phyloP scores from a whole-genome alignment of 2,888 invertebrate species.

The Salticus scenicus region DNA sequence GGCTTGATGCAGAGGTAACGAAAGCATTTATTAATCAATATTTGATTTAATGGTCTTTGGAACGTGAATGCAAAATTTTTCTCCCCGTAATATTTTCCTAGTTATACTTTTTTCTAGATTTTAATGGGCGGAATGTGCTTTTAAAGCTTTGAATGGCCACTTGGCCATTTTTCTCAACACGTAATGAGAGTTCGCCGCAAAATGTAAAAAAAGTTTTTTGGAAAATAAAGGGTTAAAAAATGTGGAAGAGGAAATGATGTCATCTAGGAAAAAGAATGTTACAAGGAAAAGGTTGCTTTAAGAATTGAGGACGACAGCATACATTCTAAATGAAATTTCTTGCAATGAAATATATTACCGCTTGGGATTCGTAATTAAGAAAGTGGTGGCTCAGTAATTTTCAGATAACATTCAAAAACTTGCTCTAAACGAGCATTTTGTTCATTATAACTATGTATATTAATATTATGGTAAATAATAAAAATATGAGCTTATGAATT shows the following conservation, averaged over 20 bases:
- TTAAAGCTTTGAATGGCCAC: slow-evolving; percentile 12
- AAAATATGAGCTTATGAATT: not conserved
- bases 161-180: slow-evolving; percentile 19
- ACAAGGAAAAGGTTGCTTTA: not conserved
- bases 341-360: not conserved
- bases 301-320: slow-evolving; percentile 13
- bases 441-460: not conserved
- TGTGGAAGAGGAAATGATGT: slow-evolving; percentile 19
- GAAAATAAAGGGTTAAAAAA: slow-evolving; percentile 7
- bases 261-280: slow-evolving; percentile 7
- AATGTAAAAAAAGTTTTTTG: not conserved
- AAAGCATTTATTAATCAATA: slow-evolving; percentile 54
- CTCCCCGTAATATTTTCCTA: slow-evolving; percentile 35
- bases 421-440: not conserved
- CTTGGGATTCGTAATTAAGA: slow-evolving; percentile 15
- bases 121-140: slow-evolving; percentile 20
- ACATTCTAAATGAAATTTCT: slow-evolving; percentile 18
- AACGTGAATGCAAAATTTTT: slow-evolving; percentile 28
- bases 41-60: slow-evolving; percentile 32
- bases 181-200: slow-evolving; percentile 14
- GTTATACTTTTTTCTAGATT: not conserved
- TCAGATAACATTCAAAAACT: not conserved
- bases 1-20: slow-evolving; percentile 1
- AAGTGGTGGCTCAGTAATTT: not conserved
- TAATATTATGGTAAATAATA: not conserved